These are phyloP conservation scores for Corynorhinus townsendii DNA, from an alignment of 2,113 vertebrate species.

Conservation along the genomic window DNA sequence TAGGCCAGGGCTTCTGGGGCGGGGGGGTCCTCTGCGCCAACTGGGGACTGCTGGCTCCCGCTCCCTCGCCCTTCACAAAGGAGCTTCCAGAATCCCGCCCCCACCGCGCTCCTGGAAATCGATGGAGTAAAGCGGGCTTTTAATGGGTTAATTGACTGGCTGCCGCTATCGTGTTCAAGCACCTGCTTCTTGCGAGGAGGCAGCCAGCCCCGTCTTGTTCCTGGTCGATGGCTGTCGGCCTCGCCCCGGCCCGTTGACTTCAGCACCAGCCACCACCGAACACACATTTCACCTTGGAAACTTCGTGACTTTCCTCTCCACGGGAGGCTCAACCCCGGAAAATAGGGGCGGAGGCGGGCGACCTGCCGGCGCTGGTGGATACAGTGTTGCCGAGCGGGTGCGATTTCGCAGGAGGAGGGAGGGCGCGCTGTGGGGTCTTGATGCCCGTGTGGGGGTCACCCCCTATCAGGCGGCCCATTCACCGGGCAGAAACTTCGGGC, in stretches of 20 bases:
- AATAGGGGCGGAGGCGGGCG: neutral
- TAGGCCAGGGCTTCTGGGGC: neutral
- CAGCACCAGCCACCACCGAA: neutral
- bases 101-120: conserved; percentile 64
- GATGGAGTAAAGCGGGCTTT: conserved; percentile 76
- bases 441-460: neutral
- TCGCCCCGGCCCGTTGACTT: conserved; percentile 68
- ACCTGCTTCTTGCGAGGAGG: conserved; percentile 79
- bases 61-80: conserved; percentile 57
- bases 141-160: conserved; percentile 84
- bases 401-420: conserved; percentile 63
- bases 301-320: conserved; percentile 11
- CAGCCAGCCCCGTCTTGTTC: conserved; percentile 59
- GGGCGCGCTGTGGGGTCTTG: neutral
- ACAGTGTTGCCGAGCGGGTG: neutral
- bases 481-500: neutral
- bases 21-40: neutral
- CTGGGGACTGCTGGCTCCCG: neutral
- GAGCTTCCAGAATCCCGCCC: conserved; percentile 41
- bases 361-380: fast-evolving
- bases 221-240: conserved; percentile 66
- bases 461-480: neutral
- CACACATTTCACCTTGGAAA: conserved; percentile 63
- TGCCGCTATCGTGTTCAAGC: conserved; percentile 80
- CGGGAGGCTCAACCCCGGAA: neutral